Evolutionary conservation across 37 sponge, comb jelly and placozoan species (phyloP).

Genomic region (Beroe ovata): DNA sequence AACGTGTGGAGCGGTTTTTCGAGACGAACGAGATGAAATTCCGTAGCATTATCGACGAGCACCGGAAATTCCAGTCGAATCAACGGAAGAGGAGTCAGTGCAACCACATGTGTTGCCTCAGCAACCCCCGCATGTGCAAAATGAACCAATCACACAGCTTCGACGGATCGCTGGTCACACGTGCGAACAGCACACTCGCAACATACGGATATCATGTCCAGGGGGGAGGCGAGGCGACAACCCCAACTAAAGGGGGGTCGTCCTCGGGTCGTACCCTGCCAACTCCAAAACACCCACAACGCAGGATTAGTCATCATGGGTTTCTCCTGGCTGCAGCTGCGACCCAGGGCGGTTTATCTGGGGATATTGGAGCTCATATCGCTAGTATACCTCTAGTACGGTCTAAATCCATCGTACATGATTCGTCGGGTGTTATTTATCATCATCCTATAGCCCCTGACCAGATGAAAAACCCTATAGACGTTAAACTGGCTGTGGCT

Average conservation of each 20-base stretch:
- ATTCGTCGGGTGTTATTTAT: not conserved
- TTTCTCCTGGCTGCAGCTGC: not conserved
- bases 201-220: not conserved
- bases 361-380: not conserved
- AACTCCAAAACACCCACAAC: not conserved
- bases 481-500: not conserved
- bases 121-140: not conserved
- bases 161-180: not conserved
- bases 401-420: not conserved
- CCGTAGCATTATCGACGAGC: conserved; percentile 12
- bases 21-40: conserved; percentile 1
- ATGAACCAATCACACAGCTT: not conserved
- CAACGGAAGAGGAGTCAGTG: not conserved
- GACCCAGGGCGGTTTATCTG: not conserved
- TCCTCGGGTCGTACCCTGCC: not conserved
- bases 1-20: conserved; percentile 12
- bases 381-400: not conserved
- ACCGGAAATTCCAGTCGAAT: conserved; percentile 41
- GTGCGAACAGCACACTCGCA: not conserved
- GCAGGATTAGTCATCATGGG: not conserved
- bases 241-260: not conserved
- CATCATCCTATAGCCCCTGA: not conserved
- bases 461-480: not conserved
- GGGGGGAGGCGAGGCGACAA: too few relatives aligned
- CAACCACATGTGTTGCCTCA: not conserved